Percentiles rank a stretch among this genome's conserved stretches.
phyloP scores from a whole-genome alignment of 2,797 vertebrate species.

The Menidia menidia region DNA sequence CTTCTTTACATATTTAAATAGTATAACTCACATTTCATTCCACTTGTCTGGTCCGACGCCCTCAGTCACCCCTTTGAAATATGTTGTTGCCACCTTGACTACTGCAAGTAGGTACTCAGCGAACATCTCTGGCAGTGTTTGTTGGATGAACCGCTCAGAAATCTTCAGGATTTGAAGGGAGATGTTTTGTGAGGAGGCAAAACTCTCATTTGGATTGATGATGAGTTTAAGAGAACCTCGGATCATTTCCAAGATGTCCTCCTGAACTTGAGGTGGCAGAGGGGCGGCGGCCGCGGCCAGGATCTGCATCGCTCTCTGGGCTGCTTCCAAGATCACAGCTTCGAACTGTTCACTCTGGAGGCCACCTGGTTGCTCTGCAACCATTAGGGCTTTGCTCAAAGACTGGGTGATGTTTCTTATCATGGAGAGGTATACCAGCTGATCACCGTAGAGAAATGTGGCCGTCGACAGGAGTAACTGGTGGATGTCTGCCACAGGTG shows the following conservation, averaged over 20 bases:
- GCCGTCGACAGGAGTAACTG: slow-evolving; percentile 57
- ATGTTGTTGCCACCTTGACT: slow-evolving; percentile 56
- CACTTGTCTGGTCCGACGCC: slow-evolving; percentile 56
- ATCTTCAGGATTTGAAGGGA: slow-evolving; percentile 58
- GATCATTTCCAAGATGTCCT: slow-evolving; percentile 62
- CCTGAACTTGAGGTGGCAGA: slow-evolving; percentile 31
- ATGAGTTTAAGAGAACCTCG: slow-evolving; percentile 61
- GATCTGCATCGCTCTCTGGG: slow-evolving; percentile 42
- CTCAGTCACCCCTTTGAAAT: slow-evolving; percentile 62
- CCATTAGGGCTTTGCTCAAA: slow-evolving; percentile 62
- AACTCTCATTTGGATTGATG: slow-evolving; percentile 56
- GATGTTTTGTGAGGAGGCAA: slow-evolving; percentile 52
- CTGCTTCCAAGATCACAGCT: slow-evolving; percentile 55
- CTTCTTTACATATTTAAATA: background rate
- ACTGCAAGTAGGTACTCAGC: slow-evolving; percentile 55
- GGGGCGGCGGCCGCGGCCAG: slow-evolving; percentile 3
- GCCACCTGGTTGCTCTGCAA: slow-evolving; percentile 60
- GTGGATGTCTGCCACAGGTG: slow-evolving; percentile 58
- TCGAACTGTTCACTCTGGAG: slow-evolving; percentile 70
- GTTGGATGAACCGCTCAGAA: slow-evolving; percentile 51
- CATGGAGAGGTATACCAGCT: slow-evolving; percentile 52
- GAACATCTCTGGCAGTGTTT: slow-evolving; percentile 37
- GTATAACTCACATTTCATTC: slow-evolving; percentile 79
- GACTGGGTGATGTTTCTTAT: slow-evolving; percentile 61
- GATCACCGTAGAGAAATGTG: slow-evolving; percentile 51